These are phyloP conservation scores for Rana temporaria DNA, from an alignment of 2,113 vertebrate genomes.

Conservation along the genomic window DNA sequence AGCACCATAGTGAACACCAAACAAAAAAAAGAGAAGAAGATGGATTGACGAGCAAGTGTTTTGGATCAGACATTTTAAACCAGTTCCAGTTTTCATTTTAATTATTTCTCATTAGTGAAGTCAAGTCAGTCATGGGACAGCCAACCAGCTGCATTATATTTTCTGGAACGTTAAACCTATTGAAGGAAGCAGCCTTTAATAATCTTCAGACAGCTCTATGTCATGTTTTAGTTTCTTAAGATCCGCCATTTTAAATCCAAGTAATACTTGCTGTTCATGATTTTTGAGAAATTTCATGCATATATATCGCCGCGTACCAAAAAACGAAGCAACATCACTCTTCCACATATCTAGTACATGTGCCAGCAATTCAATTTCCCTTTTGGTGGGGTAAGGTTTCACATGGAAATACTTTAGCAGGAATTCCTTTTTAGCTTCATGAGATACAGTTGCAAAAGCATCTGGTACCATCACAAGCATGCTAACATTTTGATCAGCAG, in stretches of 20 bases:
- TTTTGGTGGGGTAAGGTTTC: conserved; percentile 85
- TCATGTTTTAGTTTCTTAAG: conserved; percentile 86
- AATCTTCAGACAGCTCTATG: conserved; percentile 69
- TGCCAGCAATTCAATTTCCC: conserved; percentile 84
- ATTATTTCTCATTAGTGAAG: neutral
- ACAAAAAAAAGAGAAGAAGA: neutral
- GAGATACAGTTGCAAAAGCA: conserved; percentile 68
- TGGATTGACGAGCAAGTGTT: neutral
- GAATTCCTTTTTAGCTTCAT: conserved; percentile 85
- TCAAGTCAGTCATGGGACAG: neutral
- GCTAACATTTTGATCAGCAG: conserved; percentile 64
- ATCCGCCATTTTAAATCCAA: conserved; percentile 93
- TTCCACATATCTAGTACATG: conserved; percentile 79
- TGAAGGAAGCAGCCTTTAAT: conserved; percentile 34
- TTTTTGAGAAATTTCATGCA: conserved; percentile 87
- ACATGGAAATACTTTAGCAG: conserved; percentile 88
- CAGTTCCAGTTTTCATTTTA: neutral
- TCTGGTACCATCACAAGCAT: conserved; percentile 81
- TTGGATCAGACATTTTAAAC: neutral
- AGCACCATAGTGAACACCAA: neutral
- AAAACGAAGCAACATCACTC: conserved; percentile 82
- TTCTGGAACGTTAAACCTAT: neutral
- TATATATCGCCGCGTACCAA: conserved; percentile 81
- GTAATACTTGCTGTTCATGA: conserved; percentile 76
- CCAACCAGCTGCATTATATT: neutral